Conservation (phyloP, 2,113 vertebrate genomes). For the Dromiciops gliroides region DNA sequence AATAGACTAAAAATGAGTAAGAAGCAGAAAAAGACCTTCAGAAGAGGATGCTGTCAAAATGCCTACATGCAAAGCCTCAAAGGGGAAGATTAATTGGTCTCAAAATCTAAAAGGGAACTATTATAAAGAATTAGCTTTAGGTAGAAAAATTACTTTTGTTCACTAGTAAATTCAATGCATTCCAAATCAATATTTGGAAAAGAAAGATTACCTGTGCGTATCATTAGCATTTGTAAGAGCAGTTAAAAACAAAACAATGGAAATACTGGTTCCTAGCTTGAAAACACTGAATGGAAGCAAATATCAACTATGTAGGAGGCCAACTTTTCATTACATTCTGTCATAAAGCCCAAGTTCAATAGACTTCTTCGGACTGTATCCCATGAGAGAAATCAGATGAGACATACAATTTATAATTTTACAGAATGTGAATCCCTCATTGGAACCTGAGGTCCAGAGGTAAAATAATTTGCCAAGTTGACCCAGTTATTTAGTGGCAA, state of each 20-base stretch:
- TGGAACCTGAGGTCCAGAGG: conserved; percentile 45
- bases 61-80: too few relatives aligned
- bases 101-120: too few relatives aligned
- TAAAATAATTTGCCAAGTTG: conserved; percentile 47
- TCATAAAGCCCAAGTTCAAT: not conserved
- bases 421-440: conserved; percentile 6
- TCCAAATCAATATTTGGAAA: conserved; percentile 15
- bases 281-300: conserved; percentile 58
- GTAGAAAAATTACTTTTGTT: not conserved
- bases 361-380: conserved; percentile 48
- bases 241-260: conserved; percentile 61
- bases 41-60: too few relatives aligned
- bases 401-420: not conserved
- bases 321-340: conserved; percentile 46
- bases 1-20: too few relatives aligned
- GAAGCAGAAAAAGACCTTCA: too few relatives aligned
- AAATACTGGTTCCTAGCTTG: conserved; percentile 54
- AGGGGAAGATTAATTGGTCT: too few relatives aligned
- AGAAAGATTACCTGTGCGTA: conserved; percentile 15
- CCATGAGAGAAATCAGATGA: conserved; percentile 47
- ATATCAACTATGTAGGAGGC: conserved; percentile 55
- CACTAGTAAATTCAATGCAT: not conserved
- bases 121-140: not conserved
- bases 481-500: conserved; percentile 1
- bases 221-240: conserved; percentile 58